Base-by-base conservation (phyloP, 1,140 invertebrate species). In the Sogatella furcifera region DNA sequence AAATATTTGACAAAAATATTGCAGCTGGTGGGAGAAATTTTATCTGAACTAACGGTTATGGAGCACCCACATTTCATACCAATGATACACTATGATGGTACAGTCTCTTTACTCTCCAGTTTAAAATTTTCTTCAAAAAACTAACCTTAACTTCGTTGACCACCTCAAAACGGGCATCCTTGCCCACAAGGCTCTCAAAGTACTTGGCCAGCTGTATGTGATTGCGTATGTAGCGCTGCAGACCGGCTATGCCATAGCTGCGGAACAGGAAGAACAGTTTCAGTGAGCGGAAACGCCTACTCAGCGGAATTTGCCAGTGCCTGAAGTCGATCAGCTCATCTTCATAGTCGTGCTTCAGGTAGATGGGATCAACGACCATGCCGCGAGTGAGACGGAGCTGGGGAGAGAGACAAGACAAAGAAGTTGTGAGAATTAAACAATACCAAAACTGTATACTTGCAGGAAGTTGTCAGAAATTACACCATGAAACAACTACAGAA, bases 191-290 rank as follows among this genome's bases (percentile, higher is more conserved):
- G n/a, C 74, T 71, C 70, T 93, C 91, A 68, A 97, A 95, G 56
- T 82, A 74, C 70, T 92, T 91, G 0, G 93, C 92, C 59, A 96
- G 73, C n/a, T 80, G 78, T 59, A 92, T 89, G 68, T 97, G 94
- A 75, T 90, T 86, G 24, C 92, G 77, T 52, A 95, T 91, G 68
- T 94, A 92, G 24, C 80, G 77, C 68, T 89, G 89, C 2, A 96
- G 72, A 2, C 90, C 90, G 38, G 79, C 80, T 1, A 95, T 78
- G 1, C 92, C 92, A 68, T 92, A 94, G 41, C 81, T 83, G 49
- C 91, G 75, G 60, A 95, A 81, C 0, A 92, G 81, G 72, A 95
- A 95, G 91, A 91, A 95, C 11, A 95, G 71, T 70, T 95, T 95
- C 2, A 95, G 71, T 0, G 92, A 82, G 4, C 92, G 77, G 68